Base-by-base conservation (phyloP, 2,888 invertebrate genomes). In the Cheilosia soror region DNA sequence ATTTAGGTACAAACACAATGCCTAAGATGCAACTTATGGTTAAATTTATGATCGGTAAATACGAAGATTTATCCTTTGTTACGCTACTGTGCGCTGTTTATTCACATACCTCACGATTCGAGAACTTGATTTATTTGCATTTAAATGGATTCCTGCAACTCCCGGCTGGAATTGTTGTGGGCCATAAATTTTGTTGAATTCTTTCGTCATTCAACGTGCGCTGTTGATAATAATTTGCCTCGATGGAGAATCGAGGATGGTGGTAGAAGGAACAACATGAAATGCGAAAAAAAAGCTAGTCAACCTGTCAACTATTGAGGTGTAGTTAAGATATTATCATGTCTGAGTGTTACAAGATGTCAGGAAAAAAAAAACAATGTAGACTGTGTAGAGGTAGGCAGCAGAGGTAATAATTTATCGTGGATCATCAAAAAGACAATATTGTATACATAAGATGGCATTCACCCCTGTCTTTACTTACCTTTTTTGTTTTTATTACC, bases 41-140 rank as follows among this genome's bases (percentile, higher is more conserved):
- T 42, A 9, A 44, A 72, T 66, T 73, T 66, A 79, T 20, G 65
- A 73, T 60, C 73, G 55, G 55, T 53, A 49, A 55, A 68, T 68
- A 68, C 55, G 80, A 68, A 62, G 80, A 80, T 68, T 63, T 51
- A 68, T 53, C n/a, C 47, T 68, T 62, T 73, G 68, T 62, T 68
- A 27, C 40, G 55, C 75, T 68, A 66, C 73, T 53, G 47, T 55
- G 13, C 11, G 62, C 63, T 51, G 42, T 27, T 63, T 62, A 44
- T 55, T 47, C 55, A 58, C 80, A 75, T 69, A 75, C 80, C 80
- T 20, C 75, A 75, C 75, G 80, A 68, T 63, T 40, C 62, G 42
- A 62, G 62, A 80, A 29, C 80, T 80, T 80, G 80, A 80, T 80
- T 80, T 80, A 80, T 75, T 80, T 49, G 55, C 31, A 29, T 49